These are phyloP conservation scores for Bradynema listronoti DNA, from an alignment of 1,140 invertebrate species.

Conservation along the genomic window DNA sequence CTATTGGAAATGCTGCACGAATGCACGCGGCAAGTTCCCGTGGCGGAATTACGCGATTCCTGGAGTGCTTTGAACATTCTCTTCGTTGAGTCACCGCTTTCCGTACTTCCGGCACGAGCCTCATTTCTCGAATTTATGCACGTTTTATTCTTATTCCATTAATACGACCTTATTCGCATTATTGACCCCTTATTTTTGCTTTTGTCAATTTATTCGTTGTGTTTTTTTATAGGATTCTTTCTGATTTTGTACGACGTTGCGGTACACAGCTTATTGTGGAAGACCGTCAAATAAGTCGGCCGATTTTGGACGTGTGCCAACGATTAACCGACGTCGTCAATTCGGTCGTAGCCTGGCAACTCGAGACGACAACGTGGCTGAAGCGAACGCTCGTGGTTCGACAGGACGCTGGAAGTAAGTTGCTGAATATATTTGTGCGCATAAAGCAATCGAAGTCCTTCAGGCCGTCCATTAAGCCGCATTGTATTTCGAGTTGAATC, in stretches of 20 bases:
- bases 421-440: not conserved
- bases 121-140: slow-evolving; percentile 73
- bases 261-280: slow-evolving; percentile 73
- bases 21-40: slow-evolving; percentile 67
- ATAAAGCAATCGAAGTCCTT: too few species aligned
- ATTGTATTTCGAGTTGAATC: too few species aligned
- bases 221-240: slow-evolving; percentile 64
- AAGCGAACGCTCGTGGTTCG: slow-evolving; percentile 77
- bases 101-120: slow-evolving; percentile 68
- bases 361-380: slow-evolving; percentile 85
- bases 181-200: not conserved
- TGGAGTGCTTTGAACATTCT: slow-evolving; percentile 73
- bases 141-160: too few species aligned
- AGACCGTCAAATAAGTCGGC: slow-evolving; percentile 73
- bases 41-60: slow-evolving; percentile 70
- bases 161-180: too few species aligned
- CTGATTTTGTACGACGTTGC: slow-evolving; percentile 77
- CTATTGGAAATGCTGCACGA: slow-evolving; percentile 67
- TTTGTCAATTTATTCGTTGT: slow-evolving; percentile 15
- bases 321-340: slow-evolving; percentile 74
- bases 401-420: slow-evolving; percentile 64
- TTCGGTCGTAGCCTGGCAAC: slow-evolving; percentile 76
- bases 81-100: slow-evolving; percentile 68
- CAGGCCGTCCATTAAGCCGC: too few species aligned
- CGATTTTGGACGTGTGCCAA: slow-evolving; percentile 58